Base-by-base conservation (phyloP, 1,140 invertebrate genomes). In the Ips nitidus region DNA sequence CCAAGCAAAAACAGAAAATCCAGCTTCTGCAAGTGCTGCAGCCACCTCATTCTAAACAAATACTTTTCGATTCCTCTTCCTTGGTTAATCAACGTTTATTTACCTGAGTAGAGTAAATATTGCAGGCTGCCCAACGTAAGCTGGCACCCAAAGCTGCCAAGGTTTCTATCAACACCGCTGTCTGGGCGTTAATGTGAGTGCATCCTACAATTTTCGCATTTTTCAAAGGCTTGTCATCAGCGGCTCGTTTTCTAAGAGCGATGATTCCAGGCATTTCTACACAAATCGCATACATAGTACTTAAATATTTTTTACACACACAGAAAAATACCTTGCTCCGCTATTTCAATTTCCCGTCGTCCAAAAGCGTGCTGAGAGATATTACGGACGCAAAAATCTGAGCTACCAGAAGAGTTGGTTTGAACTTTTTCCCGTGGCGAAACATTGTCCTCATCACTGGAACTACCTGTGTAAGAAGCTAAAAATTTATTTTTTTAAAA, bases 121-220 rank as follows among this genome's bases (percentile, higher is more conserved):
- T 99, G 81, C 97, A 99, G 3, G 96, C 95, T 0, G 95, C 90
- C 96, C 96, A 98, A 79, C 96, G 86, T 0, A 98, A 90, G 73
- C 92, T 90, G 7, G 96, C 96, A 0, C 96, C 97, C 7, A 98
- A 83, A 60, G 94, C 90, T 1, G 90, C 88, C 39, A 98, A 81
- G 0, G 96, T 98, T 82, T 99, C 96, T 64, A 98, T 94, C 45
- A 99, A 83, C 67, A 98, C 96, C 7, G 97, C 97, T 1, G 96
- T 98, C 83, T 98, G 97, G 59, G 96, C 96, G 82, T 97, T 98
- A 74, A 99, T 97, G 82, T 98, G 97, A 57, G 95, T 98, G 81
- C 97, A 99, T 7, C 95, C 95, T 52, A 98, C 94, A 70, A 99
- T 95, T 85, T 94, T 96, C 50, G 96, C 97, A 79, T 95, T 94